phyloP scores from a whole-genome alignment of 2,113 vertebrate genomes.

The Tiliqua scincoides region DNA sequence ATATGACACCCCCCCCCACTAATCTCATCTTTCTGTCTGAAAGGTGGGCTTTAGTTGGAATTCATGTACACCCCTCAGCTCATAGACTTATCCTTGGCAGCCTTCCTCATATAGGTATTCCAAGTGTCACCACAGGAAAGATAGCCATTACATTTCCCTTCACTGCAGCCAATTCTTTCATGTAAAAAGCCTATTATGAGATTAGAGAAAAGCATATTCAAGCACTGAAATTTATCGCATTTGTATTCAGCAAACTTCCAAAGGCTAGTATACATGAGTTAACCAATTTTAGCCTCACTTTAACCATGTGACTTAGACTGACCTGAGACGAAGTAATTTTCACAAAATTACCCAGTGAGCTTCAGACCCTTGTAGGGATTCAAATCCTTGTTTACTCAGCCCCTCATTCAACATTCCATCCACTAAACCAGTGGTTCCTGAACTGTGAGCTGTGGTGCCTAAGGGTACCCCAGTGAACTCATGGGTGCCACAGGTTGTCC shows the following conservation, averaged over 20 bases:
- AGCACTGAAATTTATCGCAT: background rate
- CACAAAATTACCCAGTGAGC: too few relatives aligned
- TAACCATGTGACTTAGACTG: too few relatives aligned
- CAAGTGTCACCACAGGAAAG: background rate
- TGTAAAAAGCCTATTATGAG: background rate
- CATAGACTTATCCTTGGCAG: background rate
- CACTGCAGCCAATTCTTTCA: background rate
- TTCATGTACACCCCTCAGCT: background rate
- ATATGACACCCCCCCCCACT: fast-evolving
- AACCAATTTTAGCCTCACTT: background rate
- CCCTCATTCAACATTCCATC: too few relatives aligned
- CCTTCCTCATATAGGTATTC: background rate
- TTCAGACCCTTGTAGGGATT: too few relatives aligned
- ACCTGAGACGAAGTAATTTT: too few relatives aligned
- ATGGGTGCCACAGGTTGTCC: too few relatives aligned
- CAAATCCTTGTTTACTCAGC: too few relatives aligned
- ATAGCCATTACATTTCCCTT: background rate
- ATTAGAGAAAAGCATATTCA: background rate
- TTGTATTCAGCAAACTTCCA: background rate
- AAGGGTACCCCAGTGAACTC: too few relatives aligned
- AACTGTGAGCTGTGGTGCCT: too few relatives aligned
- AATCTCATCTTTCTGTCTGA: background rate
- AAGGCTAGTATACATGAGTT: background rate
- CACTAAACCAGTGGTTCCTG: too few relatives aligned
- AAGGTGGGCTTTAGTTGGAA: background rate